phyloP scores from a whole-genome alignment of 1,140 invertebrate genomes.

The Drosophila miranda region DNA sequence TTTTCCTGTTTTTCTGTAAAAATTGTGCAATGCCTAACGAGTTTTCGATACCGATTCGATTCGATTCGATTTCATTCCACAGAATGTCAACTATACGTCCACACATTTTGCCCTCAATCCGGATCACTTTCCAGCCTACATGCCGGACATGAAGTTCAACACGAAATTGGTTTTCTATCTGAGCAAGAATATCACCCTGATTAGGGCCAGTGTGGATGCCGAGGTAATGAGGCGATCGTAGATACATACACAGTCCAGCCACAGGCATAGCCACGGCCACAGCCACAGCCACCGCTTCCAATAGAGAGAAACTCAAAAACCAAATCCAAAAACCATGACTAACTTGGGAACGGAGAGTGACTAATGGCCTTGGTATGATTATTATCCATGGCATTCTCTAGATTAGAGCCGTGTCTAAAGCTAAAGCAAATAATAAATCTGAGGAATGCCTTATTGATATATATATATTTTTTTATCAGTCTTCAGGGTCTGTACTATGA shows the following conservation, averaged over 20 bases:
- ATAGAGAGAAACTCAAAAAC: conserved; percentile 6
- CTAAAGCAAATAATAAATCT: neutral
- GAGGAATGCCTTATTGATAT: no score
- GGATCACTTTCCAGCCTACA: conserved; percentile 60
- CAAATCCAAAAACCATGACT: conserved; percentile 21
- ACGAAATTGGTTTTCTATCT: conserved; percentile 41
- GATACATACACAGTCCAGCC: neutral
- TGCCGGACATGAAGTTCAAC: conserved; percentile 69
- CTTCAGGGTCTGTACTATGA: neutral
- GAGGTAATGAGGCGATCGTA: conserved; percentile 47
- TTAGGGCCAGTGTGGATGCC: conserved; percentile 49
- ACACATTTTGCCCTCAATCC: conserved; percentile 64
- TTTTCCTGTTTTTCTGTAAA: no score
- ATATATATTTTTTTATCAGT: conserved; percentile 7
- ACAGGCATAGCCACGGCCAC: no score
- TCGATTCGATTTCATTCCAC: neutral
- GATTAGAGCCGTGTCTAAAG: conserved; percentile 33
- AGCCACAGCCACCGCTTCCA: neutral
- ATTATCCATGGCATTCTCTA: conserved; percentile 8
- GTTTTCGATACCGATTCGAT: neutral
- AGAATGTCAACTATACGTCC: conserved; percentile 56
- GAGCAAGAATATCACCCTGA: conserved; percentile 25
- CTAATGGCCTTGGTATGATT: conserved; percentile 36
- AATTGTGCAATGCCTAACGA: neutral
- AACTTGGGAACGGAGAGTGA: conserved; percentile 22